phyloP scores from a whole-genome alignment of 1,140 invertebrate species.

The Penaeus chinensis region DNA sequence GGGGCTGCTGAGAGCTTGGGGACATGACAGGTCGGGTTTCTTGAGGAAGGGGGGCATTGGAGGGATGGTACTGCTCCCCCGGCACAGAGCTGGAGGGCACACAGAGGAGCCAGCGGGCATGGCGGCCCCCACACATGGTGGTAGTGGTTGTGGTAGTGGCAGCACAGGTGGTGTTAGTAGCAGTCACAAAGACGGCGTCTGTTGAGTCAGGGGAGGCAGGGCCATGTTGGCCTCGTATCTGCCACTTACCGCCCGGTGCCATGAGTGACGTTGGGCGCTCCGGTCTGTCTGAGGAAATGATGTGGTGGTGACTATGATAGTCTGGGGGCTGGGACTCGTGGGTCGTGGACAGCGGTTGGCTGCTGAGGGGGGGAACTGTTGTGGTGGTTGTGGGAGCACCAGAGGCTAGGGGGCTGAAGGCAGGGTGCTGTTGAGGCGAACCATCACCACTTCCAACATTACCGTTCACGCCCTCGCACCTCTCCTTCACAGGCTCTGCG shows the following conservation, averaged over 20 bases:
- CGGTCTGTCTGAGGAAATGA: conserved; percentile 53
- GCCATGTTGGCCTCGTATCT: conserved; percentile 31
- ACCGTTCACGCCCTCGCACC: conserved; percentile 82
- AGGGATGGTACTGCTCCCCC: conserved; percentile 59
- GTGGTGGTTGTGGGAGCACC: conserved; percentile 67
- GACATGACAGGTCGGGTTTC: conserved; percentile 38
- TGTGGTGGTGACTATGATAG: conserved; percentile 80
- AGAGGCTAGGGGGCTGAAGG: conserved; percentile 61
- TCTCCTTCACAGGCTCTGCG: conserved; percentile 90
- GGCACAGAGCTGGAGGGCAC: conserved; percentile 55
- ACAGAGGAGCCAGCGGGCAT: conserved; percentile 61
- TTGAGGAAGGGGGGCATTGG: conserved; percentile 34
- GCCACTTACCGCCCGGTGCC: conserved; percentile 59
- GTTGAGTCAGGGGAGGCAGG: conserved; percentile 34
- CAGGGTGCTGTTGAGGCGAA: conserved; percentile 66
- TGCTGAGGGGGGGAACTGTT: conserved; percentile 35
- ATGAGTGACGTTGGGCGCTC: conserved; percentile 56
- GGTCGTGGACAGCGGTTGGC: conserved; percentile 32
- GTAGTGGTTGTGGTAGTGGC: conserved; percentile 43
- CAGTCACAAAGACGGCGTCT: conserved; percentile 45
- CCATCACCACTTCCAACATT: conserved; percentile 73
- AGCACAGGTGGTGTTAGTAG: conserved; percentile 50
- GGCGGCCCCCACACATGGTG: conserved; percentile 59
- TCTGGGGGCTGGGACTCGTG: conserved; percentile 73
- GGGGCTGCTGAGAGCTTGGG: conserved; percentile 36